Base-by-base conservation (phyloP, 2,888 invertebrate species). In the Cheilosia impressa region DNA sequence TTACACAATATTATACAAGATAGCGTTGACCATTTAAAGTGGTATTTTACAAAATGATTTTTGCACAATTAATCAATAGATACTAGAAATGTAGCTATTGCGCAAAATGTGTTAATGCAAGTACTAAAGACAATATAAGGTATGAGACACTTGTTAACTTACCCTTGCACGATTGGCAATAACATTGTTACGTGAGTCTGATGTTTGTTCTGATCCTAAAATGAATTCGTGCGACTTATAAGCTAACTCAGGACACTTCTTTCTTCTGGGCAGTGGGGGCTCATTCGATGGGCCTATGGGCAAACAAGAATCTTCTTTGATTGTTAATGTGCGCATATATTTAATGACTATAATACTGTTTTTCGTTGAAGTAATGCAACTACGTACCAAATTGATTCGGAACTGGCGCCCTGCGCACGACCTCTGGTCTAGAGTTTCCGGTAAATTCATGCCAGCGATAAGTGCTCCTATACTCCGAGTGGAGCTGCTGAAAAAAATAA, bases 401-500 rank as follows among this genome's bases (percentile, higher is more conserved):
- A 92, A 89, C 93, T 90, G 93, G 95, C 90, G 91, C 94, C 93
- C 89, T 95, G 93, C 94, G 95, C 93, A 94, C 95, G 93, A 94
- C 95, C 93, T 93, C 95, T 92, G 94, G 96, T 92, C 94, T 94
- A 87, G 96, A 95, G 91, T 94, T 93, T 87, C 95, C 95, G 90
- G 96, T 96, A 94, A 96, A 96, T 93, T 97, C 97, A 95, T 97
- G 97, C 97, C 97, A 97, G 95, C 96, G 95, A 95, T 97, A 97
- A 90, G 97, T 97, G 95, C 97, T 97, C 94, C 97, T 95, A 93
- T 97, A 97, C 93, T 97, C 97, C 92, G 97, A 97, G 94, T 97
- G 97, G 94, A 97, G 95, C 97, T 97, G 95, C 88, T 93, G 92
- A 87, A 90, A 90, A 90, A 52, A 15, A 17, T 5, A 34, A 22